A percentile compares a stretch with the other conserved stretches of the same genome.
Evolutionary conservation across 1,140 invertebrate genomes (phyloP).

Genomic region (Solenopsis fugax): DNA sequence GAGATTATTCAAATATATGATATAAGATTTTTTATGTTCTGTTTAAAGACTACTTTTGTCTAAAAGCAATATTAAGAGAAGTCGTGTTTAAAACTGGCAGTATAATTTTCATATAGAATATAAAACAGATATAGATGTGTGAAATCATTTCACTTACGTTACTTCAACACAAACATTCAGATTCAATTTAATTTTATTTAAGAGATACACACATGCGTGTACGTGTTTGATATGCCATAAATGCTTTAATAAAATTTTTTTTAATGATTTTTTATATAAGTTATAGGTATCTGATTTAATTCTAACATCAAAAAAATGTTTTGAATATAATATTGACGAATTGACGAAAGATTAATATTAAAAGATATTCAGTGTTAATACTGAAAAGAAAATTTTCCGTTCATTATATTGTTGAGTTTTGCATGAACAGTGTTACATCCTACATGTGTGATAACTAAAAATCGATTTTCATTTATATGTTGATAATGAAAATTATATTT

Average conservation of each 20-base stretch:
- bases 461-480: conserved; percentile 30
- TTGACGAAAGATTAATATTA: conserved; percentile 54
- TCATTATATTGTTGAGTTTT: neutral
- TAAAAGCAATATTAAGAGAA: conserved; percentile 69
- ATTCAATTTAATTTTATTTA: conserved; percentile 53
- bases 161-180: conserved; percentile 38
- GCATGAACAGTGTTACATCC: conserved; percentile 8
- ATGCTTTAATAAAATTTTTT: conserved; percentile 58
- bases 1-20: conserved; percentile 48
- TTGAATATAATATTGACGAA: conserved; percentile 31
- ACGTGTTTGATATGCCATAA: conserved; percentile 15
- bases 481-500: conserved; percentile 28
- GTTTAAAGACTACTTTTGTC: conserved; percentile 68
- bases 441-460: neutral
- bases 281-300: conserved; percentile 17
- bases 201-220: neutral
- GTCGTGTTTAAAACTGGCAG: conserved; percentile 73
- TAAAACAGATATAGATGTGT: conserved; percentile 53
- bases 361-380: conserved; percentile 21
- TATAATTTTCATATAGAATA: conserved; percentile 60
- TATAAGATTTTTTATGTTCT: conserved; percentile 71
- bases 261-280: conserved; percentile 30
- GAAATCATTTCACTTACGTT: conserved; percentile 38
- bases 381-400: conserved; percentile 6
- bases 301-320: conserved; percentile 31